Base-by-base conservation (phyloP, 1,140 invertebrate species). In the Panonychus citri region DNA sequence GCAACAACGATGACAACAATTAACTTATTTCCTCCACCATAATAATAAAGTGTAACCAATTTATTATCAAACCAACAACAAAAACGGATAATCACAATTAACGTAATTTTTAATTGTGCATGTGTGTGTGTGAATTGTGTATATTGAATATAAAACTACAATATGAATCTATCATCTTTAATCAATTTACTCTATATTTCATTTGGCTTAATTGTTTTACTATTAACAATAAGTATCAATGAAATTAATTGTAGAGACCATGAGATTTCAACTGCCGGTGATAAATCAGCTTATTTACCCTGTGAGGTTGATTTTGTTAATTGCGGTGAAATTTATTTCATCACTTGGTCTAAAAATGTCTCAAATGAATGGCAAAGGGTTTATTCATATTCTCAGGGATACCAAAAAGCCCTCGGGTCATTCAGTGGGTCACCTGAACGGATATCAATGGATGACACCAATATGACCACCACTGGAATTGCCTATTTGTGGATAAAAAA, bases 321-420 rank as follows among this genome's bases (percentile, higher is more conserved):
- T 13, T 65, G 64, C 54, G 64, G 64, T n/a, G 34, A 60, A n/a
- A 57, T 65, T 19, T 65, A 65, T 55, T 63, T 64, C 43, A 63
- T 65, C 24, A 65, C 64, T 15, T 65, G 63, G 63, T 63, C 62
- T 3, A 63, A 62, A 54, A 60, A 60, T 54, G 52, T 42, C 40
- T 42, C 42, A n/a, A 53, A 57, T 37, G 62, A 64, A 26, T 65
- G 64, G 64, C 43, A 60, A 8, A 55, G 64, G 3, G 62, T 65
- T 1, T 65, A 64, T 28, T 50, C 64, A 3, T 64, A 64, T 56
- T 62, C 57, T 19, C 55, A 61, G 17, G 57, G 56, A 1, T 59
- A 62, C 25, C 59, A 63, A 24, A 54, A 42, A n/a, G 60, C 62
- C 24, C 52, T 65, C 28, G 61, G 61, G 12, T 27, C 54, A 21